Conservation (phyloP, 92 coral and sea anemone genomes). For the Palythoa grandis region DNA sequence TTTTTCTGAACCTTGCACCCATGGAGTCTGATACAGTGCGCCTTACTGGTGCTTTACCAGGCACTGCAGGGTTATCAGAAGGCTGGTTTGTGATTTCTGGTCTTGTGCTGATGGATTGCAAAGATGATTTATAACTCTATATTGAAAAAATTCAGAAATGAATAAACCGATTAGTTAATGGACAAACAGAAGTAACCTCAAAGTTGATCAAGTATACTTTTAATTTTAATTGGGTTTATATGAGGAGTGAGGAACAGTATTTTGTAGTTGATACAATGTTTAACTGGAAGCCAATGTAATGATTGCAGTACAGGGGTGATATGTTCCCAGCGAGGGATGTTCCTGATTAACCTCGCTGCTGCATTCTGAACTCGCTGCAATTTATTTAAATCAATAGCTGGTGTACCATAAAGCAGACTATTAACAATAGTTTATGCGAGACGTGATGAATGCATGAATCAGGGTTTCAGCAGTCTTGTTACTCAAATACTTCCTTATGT, state of each 20-base stretch:
- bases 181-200: no score
- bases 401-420: background rate
- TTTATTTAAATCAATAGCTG: background rate
- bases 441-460: background rate
- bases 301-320: no score
- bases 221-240: no score
- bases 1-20: constrained; percentile 74
- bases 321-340: background rate
- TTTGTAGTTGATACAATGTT: no score
- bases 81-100: constrained; percentile 8
- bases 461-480: background rate
- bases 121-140: constrained; percentile 18
- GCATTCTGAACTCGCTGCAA: background rate
- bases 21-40: constrained; percentile 83
- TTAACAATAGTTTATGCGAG: background rate
- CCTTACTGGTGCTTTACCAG: constrained; percentile 56
- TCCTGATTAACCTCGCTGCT: background rate
- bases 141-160: background rate
- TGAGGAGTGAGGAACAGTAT: no score
- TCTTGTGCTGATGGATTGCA: constrained; percentile 37
- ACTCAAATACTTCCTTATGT: background rate
- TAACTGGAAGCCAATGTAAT: no score
- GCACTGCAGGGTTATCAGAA: background rate
- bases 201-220: no score
- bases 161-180: no score